Percentiles rank a stretch among this genome's conserved stretches.
Evolutionary conservation across 92 coral and sea anemone genomes (phyloP).

Genomic region (Hydrozoanthus gracilis): DNA sequence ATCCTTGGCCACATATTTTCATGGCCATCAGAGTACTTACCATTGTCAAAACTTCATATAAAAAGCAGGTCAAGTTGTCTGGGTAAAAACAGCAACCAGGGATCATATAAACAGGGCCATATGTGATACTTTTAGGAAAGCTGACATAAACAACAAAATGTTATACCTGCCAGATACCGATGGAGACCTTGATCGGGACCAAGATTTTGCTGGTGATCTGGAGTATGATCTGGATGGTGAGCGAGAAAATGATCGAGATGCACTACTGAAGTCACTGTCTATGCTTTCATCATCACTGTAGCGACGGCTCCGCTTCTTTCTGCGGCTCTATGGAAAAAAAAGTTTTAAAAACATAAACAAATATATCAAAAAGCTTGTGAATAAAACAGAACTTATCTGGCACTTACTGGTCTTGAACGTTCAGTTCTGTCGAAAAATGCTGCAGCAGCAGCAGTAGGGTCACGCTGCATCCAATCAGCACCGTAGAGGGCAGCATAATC

Average conservation of each 20-base stretch:
- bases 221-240: conserved; percentile 92
- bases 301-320: conserved; percentile 55
- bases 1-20: too few relatives aligned
- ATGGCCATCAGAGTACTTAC: too few relatives aligned
- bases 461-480: conserved; percentile 73
- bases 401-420: conserved; percentile 42
- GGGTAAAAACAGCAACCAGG: too few relatives aligned
- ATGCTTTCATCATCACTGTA: conserved; percentile 79
- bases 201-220: conserved; percentile 86
- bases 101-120: too few relatives aligned
- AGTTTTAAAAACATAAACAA: too few relatives aligned
- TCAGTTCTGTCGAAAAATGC: conserved; percentile 50
- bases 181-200: conserved; percentile 84
- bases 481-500: conserved; percentile 82
- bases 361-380: too few relatives aligned
- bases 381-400: too few relatives aligned
- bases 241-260: conserved; percentile 80
- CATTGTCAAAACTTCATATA: too few relatives aligned
- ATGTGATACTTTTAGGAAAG: too few relatives aligned
- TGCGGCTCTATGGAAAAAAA: conserved; percentile 28
- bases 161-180: conserved; percentile 62
- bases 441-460: conserved; percentile 74
- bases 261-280: conserved; percentile 84
- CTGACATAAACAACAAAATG: too few relatives aligned
- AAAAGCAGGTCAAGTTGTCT: too few relatives aligned